Evolutionary conservation across 2,113 vertebrate species (phyloP).

Genomic region (Tenebrosternarchus preto): DNA sequence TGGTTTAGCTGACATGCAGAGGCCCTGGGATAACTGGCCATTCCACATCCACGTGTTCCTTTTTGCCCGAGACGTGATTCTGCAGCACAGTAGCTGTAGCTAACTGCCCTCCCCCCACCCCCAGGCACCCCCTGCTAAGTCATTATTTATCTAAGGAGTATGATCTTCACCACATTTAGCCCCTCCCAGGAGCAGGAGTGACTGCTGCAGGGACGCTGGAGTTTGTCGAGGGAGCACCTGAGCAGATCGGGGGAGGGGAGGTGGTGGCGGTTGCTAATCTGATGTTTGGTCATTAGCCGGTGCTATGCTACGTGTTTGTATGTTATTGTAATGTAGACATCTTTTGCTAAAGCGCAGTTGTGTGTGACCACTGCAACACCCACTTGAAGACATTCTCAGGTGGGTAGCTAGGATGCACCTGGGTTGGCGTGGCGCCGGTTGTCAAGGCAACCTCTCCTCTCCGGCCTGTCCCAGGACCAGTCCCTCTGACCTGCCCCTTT

Average conservation of each 20-base stretch:
- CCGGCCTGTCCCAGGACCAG: background rate
- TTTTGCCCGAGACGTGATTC: background rate
- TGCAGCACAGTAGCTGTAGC: background rate
- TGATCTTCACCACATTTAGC: constrained; percentile 71
- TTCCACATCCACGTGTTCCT: no score
- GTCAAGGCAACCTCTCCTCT: background rate
- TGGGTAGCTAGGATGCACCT: background rate
- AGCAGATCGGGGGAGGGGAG: no score
- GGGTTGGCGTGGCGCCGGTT: background rate
- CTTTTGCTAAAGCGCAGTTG: no score
- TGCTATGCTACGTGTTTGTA: no score
- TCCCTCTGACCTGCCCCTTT: background rate
- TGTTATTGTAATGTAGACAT: no score
- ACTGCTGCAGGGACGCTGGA: background rate
- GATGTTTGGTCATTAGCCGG: no score
- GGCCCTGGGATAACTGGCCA: no score
- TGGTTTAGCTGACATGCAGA: background rate
- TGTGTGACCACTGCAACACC: no score
- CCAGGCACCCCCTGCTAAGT: background rate
- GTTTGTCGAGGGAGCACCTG: no score
- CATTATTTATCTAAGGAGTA: constrained; percentile 19
- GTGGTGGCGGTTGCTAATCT: no score
- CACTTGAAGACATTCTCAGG: no score
- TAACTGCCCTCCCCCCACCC: background rate
- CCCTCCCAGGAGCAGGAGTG: constrained; percentile 22